phyloP scores from a whole-genome alignment of 2,113 vertebrate genomes.

The Peucedramus taeniatus region DNA sequence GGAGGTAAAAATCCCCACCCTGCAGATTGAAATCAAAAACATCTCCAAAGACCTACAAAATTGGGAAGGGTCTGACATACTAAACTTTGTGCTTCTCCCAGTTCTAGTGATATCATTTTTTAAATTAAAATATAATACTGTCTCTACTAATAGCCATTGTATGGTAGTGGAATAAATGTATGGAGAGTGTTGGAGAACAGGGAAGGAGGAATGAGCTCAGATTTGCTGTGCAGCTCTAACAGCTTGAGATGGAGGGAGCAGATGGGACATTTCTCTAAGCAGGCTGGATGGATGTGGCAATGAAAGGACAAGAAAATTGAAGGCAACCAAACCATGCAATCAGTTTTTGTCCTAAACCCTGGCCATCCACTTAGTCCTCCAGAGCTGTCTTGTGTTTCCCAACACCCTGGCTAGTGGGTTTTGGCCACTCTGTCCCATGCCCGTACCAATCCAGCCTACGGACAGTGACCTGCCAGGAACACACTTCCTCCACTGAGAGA shows the following conservation, averaged over 20 bases:
- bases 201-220: conserved; percentile 37
- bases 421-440: neutral
- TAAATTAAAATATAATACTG: neutral
- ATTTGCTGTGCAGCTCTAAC: neutral
- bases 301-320: conserved; percentile 40
- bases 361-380: conserved; percentile 34
- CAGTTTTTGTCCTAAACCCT: neutral
- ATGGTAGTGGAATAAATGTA: conserved; percentile 51
- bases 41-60: neutral
- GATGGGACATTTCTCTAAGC: neutral
- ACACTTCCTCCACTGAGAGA: neutral
- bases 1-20: neutral
- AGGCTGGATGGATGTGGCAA: conserved; percentile 11
- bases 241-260: conserved; percentile 26
- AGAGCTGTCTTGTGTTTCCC: neutral
- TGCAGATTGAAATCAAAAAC: neutral
- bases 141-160: conserved; percentile 1
- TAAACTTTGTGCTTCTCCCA: neutral
- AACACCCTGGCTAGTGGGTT: neutral
- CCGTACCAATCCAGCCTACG: neutral
- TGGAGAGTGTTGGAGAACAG: conserved; percentile 13
- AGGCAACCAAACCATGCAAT: neutral
- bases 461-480: neutral
- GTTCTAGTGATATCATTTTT: neutral
- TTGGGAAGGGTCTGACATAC: neutral